Evolutionary conservation across 2,113 vertebrate genomes (phyloP).

Genomic region (Dryoscopus gambensis): DNA sequence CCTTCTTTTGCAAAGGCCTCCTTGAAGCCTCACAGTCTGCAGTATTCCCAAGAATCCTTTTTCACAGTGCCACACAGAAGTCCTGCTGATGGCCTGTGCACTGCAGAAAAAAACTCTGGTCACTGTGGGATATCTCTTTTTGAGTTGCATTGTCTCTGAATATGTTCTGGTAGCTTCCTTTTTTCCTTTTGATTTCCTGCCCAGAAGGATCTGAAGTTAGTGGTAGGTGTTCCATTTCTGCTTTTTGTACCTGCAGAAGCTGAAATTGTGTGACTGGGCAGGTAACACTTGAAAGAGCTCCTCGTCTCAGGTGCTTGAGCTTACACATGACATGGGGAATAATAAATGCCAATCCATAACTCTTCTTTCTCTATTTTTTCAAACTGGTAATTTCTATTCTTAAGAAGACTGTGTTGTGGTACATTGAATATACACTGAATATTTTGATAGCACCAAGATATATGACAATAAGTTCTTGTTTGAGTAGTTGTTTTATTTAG

Average conservation of each 20-base stretch:
- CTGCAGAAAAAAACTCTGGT: neutral
- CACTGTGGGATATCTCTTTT: neutral
- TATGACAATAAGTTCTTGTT: neutral
- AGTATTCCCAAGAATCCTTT: neutral
- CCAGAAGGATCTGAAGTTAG: neutral
- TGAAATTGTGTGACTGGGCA: neutral
- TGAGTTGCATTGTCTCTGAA: neutral
- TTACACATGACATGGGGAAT: fast-evolving
- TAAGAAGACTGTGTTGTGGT: neutral
- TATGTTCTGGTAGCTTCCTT: neutral
- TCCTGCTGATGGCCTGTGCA: neutral
- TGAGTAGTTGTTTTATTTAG: neutral
- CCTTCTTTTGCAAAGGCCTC: neutral
- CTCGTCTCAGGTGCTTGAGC: neutral
- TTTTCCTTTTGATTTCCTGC: neutral
- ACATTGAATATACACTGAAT: neutral
- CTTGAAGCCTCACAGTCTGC: neutral
- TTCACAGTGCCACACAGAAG: neutral
- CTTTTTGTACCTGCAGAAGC: neutral
- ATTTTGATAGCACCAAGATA: neutral
- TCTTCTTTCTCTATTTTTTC: neutral
- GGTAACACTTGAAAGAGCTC: neutral
- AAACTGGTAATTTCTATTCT: neutral
- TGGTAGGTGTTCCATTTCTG: neutral
- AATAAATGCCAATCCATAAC: neutral